Evolutionary conservation across 2,797 vertebrate genomes (phyloP).

Genomic region (Danio jaintianensis): DNA sequence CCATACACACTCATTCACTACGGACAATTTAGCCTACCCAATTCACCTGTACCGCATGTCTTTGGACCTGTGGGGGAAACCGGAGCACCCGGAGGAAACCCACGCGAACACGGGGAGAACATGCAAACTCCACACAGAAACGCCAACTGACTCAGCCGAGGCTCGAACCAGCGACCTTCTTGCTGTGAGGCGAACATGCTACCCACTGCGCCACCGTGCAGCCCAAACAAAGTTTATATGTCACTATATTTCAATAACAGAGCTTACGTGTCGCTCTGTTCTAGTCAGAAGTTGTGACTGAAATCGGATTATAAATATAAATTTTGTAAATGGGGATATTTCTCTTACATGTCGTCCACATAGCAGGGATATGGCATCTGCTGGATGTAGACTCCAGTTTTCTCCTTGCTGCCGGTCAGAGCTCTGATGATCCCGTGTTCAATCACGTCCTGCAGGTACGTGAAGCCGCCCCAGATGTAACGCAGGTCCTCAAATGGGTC

Average conservation of each 20-base stretch:
- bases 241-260: background rate
- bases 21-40: too few relatives aligned
- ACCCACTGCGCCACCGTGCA: too few relatives aligned
- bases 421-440: constrained; percentile 95
- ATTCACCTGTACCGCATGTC: too few relatives aligned
- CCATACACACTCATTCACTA: too few relatives aligned
- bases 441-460: constrained; percentile 95
- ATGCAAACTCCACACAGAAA: too few relatives aligned
- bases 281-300: background rate
- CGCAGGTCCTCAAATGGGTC: constrained; percentile 98
- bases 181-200: too few relatives aligned
- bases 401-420: constrained; percentile 87
- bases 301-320: background rate
- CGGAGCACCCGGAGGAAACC: too few relatives aligned
- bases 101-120: too few relatives aligned
- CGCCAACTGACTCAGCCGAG: too few relatives aligned
- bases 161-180: too few relatives aligned
- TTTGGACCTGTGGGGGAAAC: too few relatives aligned
- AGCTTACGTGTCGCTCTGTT: background rate
- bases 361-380: constrained; percentile 99
- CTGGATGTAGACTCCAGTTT: constrained; percentile 92
- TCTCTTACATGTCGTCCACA: constrained; percentile 94
- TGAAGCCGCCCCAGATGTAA: constrained; percentile 96
- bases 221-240: too few relatives aligned
- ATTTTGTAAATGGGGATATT: background rate